Conservation (phyloP, 2,113 vertebrate species). For the Oryzias celebensis region DNA sequence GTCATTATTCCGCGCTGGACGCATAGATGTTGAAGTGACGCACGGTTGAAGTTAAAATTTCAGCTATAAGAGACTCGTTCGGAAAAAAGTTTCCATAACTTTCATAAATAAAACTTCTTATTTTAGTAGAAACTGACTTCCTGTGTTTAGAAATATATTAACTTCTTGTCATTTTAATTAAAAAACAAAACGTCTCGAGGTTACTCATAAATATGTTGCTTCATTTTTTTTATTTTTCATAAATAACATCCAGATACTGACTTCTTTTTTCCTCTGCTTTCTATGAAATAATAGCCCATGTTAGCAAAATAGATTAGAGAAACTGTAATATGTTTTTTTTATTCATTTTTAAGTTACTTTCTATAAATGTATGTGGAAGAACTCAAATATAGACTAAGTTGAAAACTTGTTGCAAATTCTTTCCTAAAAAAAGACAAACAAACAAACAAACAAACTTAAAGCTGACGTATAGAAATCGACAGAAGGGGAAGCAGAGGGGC, state of each 20-base stretch:
- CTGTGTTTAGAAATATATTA: constrained; percentile 87
- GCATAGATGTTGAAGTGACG: constrained; percentile 68
- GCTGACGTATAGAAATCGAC: constrained; percentile 67
- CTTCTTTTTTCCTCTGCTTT: constrained; percentile 75
- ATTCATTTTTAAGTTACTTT: constrained; percentile 75
- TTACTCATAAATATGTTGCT: constrained; percentile 84
- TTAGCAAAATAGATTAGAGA: constrained; percentile 86
- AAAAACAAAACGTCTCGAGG: constrained; percentile 82
- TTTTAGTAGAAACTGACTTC: constrained; percentile 82
- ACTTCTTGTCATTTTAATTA: constrained; percentile 81
- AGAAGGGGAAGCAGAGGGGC: constrained; percentile 68
- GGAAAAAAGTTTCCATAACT: constrained; percentile 65
- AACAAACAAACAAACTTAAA: constrained; percentile 73
- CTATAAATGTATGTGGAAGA: constrained; percentile 81
- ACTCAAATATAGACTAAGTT: constrained; percentile 74
- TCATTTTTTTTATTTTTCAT: constrained; percentile 77
- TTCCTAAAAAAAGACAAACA: constrained; percentile 63
- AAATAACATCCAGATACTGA: constrained; percentile 87
- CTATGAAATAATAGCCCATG: constrained; percentile 85
- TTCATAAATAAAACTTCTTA: constrained; percentile 82
- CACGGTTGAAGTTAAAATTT: constrained; percentile 74
- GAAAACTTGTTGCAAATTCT: constrained; percentile 66
- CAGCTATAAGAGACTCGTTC: constrained; percentile 50
- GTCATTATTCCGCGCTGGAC: constrained; percentile 70
- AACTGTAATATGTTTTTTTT: constrained; percentile 77